These are phyloP conservation scores for Lamellibrachia satsuma DNA, from an alignment of 2,888 invertebrate species.

Conservation along the genomic window DNA sequence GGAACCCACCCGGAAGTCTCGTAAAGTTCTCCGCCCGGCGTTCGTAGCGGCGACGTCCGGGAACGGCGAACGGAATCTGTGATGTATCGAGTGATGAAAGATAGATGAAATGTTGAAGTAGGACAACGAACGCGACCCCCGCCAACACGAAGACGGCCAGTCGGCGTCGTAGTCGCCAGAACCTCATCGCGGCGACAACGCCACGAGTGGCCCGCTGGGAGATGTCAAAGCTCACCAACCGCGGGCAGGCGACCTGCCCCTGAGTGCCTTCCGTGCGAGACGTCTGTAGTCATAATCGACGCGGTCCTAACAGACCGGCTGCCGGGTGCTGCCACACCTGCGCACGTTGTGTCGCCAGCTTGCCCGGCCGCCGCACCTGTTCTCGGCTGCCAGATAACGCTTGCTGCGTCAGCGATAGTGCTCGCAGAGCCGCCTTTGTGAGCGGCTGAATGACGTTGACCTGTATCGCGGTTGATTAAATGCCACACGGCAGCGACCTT, in stretches of 20 bases:
- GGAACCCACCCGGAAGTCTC: background rate
- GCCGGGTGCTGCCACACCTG: background rate
- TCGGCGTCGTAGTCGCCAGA: background rate
- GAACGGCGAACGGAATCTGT: background rate
- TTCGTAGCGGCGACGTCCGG: background rate
- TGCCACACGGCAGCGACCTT: background rate
- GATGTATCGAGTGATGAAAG: background rate
- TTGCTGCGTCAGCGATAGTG: background rate
- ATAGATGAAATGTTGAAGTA: background rate
- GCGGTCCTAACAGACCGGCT: background rate
- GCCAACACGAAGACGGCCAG: background rate
- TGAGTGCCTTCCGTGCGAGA: background rate
- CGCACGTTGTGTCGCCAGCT: background rate
- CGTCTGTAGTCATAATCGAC: background rate
- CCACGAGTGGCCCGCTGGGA: too few relatives aligned
- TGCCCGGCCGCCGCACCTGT: background rate
- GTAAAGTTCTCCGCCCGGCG: background rate
- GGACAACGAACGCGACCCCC: background rate
- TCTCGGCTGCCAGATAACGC: background rate
- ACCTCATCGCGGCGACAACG: background rate
- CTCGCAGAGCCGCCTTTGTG: background rate
- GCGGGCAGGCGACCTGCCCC: background rate
- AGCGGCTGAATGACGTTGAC: background rate
- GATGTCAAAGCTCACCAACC: background rate
- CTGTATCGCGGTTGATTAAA: too few relatives aligned